phyloP scores from a whole-genome alignment of 2,888 invertebrate genomes.

The Rhagonycha lutea region DNA sequence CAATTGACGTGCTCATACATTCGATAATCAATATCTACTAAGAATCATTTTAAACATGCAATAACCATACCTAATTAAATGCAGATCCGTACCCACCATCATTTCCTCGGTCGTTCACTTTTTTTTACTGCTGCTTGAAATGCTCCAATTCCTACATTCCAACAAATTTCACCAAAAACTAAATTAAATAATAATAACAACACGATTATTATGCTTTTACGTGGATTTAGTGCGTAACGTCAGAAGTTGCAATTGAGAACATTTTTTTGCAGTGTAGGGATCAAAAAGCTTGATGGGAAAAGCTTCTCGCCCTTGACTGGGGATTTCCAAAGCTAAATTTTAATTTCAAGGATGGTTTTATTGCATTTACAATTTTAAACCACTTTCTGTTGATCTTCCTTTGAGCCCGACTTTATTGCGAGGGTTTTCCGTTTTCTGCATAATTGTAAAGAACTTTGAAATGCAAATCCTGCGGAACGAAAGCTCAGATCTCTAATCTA shows the following conservation, averaged over 20 bases:
- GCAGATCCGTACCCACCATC: not conserved
- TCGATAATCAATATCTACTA: not conserved
- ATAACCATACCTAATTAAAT: not conserved
- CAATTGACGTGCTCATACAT: not conserved
- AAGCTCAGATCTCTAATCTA: not conserved
- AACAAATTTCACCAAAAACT: constrained; percentile 10
- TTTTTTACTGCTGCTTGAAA: constrained; percentile 1
- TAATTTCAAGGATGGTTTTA: too few relatives aligned
- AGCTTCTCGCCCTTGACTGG: not conserved
- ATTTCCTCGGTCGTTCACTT: not conserved
- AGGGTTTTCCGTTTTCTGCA: too few relatives aligned
- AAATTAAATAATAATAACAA: constrained; percentile 1
- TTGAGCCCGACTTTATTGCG: not conserved
- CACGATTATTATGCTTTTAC: not conserved
- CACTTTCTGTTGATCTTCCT: not conserved
- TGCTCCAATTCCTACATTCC: constrained; percentile 11
- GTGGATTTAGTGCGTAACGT: constrained; percentile 22
- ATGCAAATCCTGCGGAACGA: not conserved
- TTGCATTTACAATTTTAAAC: too few relatives aligned
- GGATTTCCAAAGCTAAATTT: too few relatives aligned
- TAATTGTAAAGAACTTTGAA: not conserved
- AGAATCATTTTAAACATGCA: not conserved
- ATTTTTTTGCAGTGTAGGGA: not conserved
- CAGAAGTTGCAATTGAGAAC: not conserved
- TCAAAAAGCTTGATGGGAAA: not conserved